Evolutionary conservation across 2,888 invertebrate genomes (phyloP), one percentile per base, ranked within the genome.

Genomic region (Abrostola triplasia): DNA sequence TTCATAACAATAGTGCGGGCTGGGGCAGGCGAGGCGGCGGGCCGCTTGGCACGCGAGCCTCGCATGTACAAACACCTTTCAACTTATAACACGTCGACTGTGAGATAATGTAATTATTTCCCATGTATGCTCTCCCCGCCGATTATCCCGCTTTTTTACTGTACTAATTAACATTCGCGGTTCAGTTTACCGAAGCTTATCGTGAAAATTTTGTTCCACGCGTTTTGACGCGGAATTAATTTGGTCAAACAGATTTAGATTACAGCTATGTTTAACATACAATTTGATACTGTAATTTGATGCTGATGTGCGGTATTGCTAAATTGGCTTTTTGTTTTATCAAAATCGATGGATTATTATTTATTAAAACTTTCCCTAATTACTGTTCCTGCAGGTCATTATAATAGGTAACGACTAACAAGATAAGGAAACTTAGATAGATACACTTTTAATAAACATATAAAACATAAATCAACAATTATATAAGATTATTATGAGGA

Each of bases 31-130:
- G 47, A 37, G 57, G 35, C n/a, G 59, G 67, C 64, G 59, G 63
- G 73, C 72, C 64, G 64, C 59, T 62, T 70, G 73, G 71, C 79
- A 82, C 79, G 81, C 81, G 62, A 81, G 51, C 59, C 64, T 83
- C 80, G 85, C 86, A 88, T 86, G 86, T 85, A 83, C 81, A 85
- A 86, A 87, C 80, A 84, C 82, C 85, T 87, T 88, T 80, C 79
- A 80, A 82, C 79, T 81, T 79, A 79, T 70, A 82, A 81, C 81
- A 83, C 85, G 84, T 81, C 83, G 71, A 76, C 78, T 83, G 84
- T 80, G 83, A 88, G 87, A 90, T 90, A 90, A 90, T 88, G 87
- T 88, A 86, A 91, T 90, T 90, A 89, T 88, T 82, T 80, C 69
- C 77, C 82, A 73, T 82, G 83, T 85, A 81, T 73, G 68, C 58